Percentiles rank a stretch among this genome's conserved stretches.
Evolutionary conservation across 2,888 invertebrate species (phyloP).

Genomic region (Aleiodes testaceus): DNA sequence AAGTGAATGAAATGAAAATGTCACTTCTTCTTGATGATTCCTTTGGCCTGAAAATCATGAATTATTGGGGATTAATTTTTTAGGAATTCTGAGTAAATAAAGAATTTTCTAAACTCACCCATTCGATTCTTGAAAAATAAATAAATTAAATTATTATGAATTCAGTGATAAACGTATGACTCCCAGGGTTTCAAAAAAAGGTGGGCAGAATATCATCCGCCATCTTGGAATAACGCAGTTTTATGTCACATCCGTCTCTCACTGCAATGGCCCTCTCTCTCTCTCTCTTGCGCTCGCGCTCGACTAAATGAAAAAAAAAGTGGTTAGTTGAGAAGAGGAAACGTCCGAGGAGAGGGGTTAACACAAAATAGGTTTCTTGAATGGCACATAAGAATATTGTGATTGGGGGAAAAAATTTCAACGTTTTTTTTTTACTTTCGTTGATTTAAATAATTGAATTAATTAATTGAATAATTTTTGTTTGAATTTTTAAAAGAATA

Average conservation of each 20-base stretch:
- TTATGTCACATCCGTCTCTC: conserved; percentile 69
- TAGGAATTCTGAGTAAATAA: too few relatives aligned
- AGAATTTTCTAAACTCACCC: too few relatives aligned
- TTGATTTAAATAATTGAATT: conserved; percentile 22
- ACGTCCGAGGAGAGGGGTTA: conserved; percentile 64
- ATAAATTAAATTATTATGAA: too few relatives aligned
- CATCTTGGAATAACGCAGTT: conserved; percentile 64
- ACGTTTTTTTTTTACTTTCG: conserved; percentile 2
- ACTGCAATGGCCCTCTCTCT: conserved; percentile 54
- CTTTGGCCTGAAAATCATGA: too few relatives aligned
- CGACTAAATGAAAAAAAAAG: neutral
- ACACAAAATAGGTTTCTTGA: conserved; percentile 70
- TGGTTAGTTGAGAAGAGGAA: conserved; percentile 4
- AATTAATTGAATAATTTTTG: conserved; percentile 44
- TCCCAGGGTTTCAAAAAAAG: conserved; percentile 53
- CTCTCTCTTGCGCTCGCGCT: neutral
- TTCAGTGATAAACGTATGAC: neutral
- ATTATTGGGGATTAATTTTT: too few relatives aligned
- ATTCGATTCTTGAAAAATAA: too few relatives aligned
- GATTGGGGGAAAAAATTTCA: conserved; percentile 52
- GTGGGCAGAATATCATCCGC: conserved; percentile 53
- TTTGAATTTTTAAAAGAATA: conserved; percentile 50
- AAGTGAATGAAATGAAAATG: conserved; percentile 11
- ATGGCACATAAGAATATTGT: conserved; percentile 66
- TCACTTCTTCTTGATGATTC: too few relatives aligned